Conservation (phyloP, 2,113 vertebrate genomes). For the Sarotherodon lohbergeri region DNA sequence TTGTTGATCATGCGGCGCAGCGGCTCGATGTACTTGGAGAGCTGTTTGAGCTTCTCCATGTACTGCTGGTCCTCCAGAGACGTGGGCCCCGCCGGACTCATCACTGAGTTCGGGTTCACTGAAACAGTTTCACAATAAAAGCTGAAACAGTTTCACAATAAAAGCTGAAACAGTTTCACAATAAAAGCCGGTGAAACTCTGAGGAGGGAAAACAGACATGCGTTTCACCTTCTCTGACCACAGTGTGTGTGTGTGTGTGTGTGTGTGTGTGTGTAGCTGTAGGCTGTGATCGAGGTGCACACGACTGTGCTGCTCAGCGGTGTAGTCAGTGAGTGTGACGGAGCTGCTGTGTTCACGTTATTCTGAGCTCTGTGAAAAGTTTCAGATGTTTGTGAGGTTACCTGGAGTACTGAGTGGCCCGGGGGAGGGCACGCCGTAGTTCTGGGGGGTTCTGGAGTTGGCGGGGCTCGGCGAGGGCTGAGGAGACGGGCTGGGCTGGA, state of each 20-base stretch:
- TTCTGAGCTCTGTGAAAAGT: background rate
- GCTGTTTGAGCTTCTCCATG: slow-evolving; percentile 95
- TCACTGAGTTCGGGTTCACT: slow-evolving; percentile 92
- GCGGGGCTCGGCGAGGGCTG: slow-evolving; percentile 93
- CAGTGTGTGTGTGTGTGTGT: background rate
- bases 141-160: slow-evolving; percentile 52
- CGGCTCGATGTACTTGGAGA: slow-evolving; percentile 96
- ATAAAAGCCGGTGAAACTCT: background rate
- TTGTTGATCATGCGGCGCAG: slow-evolving; percentile 98
- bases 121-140: background rate
- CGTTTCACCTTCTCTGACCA: background rate
- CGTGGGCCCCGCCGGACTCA: slow-evolving; percentile 87
- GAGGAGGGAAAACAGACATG: background rate
- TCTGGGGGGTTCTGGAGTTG: slow-evolving; percentile 88
- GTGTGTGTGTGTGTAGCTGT: background rate
- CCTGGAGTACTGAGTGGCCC: slow-evolving; percentile 95
- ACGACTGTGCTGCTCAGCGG: background rate
- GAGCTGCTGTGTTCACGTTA: background rate
- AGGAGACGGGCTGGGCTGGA: slow-evolving; percentile 95
- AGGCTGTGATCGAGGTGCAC: background rate
- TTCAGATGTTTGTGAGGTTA: slow-evolving; percentile 22
- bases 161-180: background rate
- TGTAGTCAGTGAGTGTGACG: background rate
- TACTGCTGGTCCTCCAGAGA: slow-evolving; percentile 97
- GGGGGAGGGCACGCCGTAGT: slow-evolving; percentile 91